Base-by-base conservation (phyloP, 2,113 vertebrate species). In the Rhadina sibilatrix region DNA sequence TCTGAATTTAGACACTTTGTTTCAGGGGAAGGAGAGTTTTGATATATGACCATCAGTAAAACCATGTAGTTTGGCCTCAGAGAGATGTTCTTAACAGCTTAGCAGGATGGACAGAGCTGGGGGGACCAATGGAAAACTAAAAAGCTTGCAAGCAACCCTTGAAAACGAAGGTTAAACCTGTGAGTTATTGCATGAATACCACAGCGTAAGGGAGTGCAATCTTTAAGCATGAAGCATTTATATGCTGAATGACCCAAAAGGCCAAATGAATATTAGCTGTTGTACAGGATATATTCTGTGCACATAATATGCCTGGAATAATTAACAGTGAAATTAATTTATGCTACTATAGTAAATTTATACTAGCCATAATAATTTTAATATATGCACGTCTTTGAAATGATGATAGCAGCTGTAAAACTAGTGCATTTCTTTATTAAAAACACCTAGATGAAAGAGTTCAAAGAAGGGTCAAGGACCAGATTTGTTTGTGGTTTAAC, bases 251-350 rank as follows among this genome's bases (percentile, higher is more conserved):
- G 85, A 92, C 63, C 42, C 42, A 77, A 90, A 81, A 93, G 83
- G 38, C 75, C 71, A 80, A 74, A 81, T 18, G 59, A 86, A 31
- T 88, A 88, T 77, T 75, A 88, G 50, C 46, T 77, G 30, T 28
- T 93, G 12, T 52, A 77, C 2, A 4, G 64, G 64, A 74, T 74
- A 83, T 65, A 93, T 77, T 80, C 92, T 81, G 59, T 50, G 54
- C 75, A 88, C 83, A 88, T n/a, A 90, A 42, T 81, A 86, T 70
- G 27, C 40, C 71, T 69, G 46, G 42, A 86, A 96, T 77, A 94
- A 90, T 94, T 92, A 90, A 50, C 28, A 86, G 79, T 63, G 37
- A 57, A 93, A 86, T 65, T 47, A 83, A 85, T 95, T 93, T 90
- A 49, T 88, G 40, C 53, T 88, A 57, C 54, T 56, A 20, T 44